Base-by-base conservation (phyloP, 2,113 vertebrate species). In the Boulengeromyrus knoepffleri region DNA sequence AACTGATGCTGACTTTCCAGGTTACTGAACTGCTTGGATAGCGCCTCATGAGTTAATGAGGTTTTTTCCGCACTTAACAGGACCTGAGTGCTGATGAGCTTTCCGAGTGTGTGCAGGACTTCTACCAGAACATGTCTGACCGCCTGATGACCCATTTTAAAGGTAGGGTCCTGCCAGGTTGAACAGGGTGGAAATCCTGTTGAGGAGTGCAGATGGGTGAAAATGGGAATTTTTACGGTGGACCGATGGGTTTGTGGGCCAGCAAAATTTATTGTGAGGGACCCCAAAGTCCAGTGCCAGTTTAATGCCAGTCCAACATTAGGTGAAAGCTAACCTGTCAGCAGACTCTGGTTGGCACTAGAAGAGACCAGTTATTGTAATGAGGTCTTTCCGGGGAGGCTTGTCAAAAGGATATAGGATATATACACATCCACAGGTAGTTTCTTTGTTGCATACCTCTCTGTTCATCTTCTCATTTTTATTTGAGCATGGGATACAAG, bases 81-180 rank as follows among this genome's bases (percentile, higher is more conserved):
- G 95, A 96, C 91, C 94, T 98, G 4, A 95, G 96, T 74, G 97
- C 98, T 27, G 99, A 99, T 15, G 99, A 99, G 9, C 97, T 98
- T 80, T 98, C 98, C 0, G 99, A 99, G 45, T 98, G 95, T 85
- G 97, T 98, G 87, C 99, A 99, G 93, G 98, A 99, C 90, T 99
- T 99, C 93, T 99, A 99, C 93, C 99, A 99, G 90, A 97, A 94
- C 49, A 92, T 99, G 91, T 96, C 97, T 0, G 99, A 99, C 85
- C 97, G 96, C 49, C 91, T 99, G 92, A 96, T 98, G 93, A 95
- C 95, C 1, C 97, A 98, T 83, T 99, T 96, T 91, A 99, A 98
- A 98, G 98, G 98, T 99, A 85, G 92, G 46, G 88, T 84, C 90
- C 9, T 84, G 3, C 58, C 10, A 45, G 87, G 39, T 66, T 42